A percentile compares a stretch with the other conserved stretches of the same genome.
phyloP scores from a whole-genome alignment of 2,888 invertebrate species.

The Heteromyza rotundicornis region DNA sequence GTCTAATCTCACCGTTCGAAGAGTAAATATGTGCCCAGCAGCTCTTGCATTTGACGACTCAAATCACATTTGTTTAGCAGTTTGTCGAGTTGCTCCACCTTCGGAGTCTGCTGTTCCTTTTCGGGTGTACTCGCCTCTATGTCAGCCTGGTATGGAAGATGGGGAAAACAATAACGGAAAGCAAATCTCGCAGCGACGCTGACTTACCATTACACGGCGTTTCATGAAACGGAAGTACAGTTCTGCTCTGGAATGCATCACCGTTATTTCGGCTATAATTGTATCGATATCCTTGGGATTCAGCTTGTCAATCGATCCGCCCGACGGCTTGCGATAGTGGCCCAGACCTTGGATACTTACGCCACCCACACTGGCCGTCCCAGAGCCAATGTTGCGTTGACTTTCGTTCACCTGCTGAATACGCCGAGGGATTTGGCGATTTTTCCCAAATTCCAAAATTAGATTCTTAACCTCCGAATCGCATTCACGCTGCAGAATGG shows the following conservation, averaged over 20 bases:
- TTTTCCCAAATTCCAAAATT: conserved; percentile 75
- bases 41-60: conserved; percentile 79
- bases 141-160: conserved; percentile 65
- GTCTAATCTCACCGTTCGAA: conserved; percentile 74
- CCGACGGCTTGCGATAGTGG: conserved; percentile 60
- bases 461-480: conserved; percentile 71
- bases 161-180: not conserved
- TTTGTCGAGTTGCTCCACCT: conserved; percentile 67
- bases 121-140: conserved; percentile 68
- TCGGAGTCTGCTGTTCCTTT: conserved; percentile 62
- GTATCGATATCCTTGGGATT: conserved; percentile 88
- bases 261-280: conserved; percentile 86
- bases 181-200: not conserved
- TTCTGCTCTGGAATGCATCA: conserved; percentile 89
- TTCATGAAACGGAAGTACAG: conserved; percentile 88
- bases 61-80: conserved; percentile 75
- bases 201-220: conserved; percentile 73
- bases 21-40: conserved; percentile 86
- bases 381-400: conserved; percentile 58
- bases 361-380: conserved; percentile 24
- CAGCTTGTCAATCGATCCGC: conserved; percentile 65
- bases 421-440: conserved; percentile 70
- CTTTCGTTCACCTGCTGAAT: conserved; percentile 70
- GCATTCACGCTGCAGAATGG: conserved; percentile 79
- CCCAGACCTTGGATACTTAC: conserved; percentile 50